Percentiles rank a stretch among this genome's conserved stretches.
These are phyloP conservation scores for Lapara coniferarum DNA, from an alignment of 2,888 invertebrate genomes.

Conservation along the genomic window DNA sequence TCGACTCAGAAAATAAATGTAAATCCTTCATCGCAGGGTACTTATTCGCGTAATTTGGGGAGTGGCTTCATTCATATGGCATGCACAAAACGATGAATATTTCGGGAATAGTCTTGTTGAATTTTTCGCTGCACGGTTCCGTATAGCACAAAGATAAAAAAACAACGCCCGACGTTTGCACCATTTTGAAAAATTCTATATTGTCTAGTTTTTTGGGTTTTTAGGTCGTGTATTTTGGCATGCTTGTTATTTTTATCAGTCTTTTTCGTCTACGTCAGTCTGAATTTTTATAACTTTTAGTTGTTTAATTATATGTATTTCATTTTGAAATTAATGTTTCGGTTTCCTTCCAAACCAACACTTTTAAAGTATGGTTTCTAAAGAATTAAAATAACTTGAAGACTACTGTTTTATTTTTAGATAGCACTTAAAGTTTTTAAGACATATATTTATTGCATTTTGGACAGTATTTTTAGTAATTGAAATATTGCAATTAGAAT, in stretches of 20 bases:
- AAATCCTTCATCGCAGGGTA: slow-evolving; percentile 52
- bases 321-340: too few relatives aligned
- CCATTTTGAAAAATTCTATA: background rate
- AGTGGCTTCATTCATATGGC: slow-evolving; percentile 39
- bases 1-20: slow-evolving; percentile 52
- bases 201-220: background rate
- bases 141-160: background rate
- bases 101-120: background rate
- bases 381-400: too few relatives aligned
- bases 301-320: background rate
- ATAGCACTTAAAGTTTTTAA: too few relatives aligned
- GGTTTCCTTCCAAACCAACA: too few relatives aligned
- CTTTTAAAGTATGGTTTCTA: too few relatives aligned
- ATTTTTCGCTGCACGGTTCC: background rate
- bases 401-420: too few relatives aligned
- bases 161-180: background rate
- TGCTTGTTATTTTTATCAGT: background rate
- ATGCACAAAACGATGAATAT: background rate
- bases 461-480: too few relatives aligned
- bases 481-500: too few relatives aligned
- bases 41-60: slow-evolving; percentile 56
- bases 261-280: background rate
- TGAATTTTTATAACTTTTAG: background rate
- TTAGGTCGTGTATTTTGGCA: background rate
- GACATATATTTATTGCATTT: too few relatives aligned